Base-by-base conservation (phyloP, 2,797 vertebrate species). In the Phrynocephalus guinanensis region DNA sequence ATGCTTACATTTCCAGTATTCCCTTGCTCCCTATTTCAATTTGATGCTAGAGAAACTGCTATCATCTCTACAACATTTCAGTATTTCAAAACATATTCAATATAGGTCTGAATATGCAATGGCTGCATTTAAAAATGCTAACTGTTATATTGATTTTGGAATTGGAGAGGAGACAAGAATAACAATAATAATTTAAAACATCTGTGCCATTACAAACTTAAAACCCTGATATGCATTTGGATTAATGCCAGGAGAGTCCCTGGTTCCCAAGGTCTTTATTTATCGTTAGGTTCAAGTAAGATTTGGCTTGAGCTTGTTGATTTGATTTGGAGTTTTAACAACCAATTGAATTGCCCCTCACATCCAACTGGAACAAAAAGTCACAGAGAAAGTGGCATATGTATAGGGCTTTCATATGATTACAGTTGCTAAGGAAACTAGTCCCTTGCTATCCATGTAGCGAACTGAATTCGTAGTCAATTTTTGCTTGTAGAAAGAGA, bases 391-490 rank as follows among this genome's bases (percentile, higher is more conserved):
- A 90, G 87, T 48, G 0, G 0, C 10, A 28, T 87, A 79, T 91
- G 72, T 86, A 89, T 24, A 0, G 3, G 77, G 79, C n/a, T 91
- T 71, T 89, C 83, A 52, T 0, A 10, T 86, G 88, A 75, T 85
- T 81, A 70, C 24, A 72, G 92, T 94, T 95, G 93, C 92, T 90
- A 86, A 67, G 85, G 87, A 90, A 91, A 92, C 66, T 30, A n/a
- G 63, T 90, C 79, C 77, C 86, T 67, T 86, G 85, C 81, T 72
- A 60, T 84, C 90, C 89, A 70, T 22, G 84, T 60, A 73, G 76
- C n/a, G 6, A 73, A 73, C 72, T 0, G 1, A 89, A 82, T 83
- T 22, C 18, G 48, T 38, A 66, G 3, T 9, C 33, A 50, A 72
- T 71, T 84, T n/a, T 48, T 60, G 50, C 73, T 87, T 70, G 11